Evolutionary conservation across 1,140 invertebrate genomes (phyloP).

Genomic region (Nephila pilipes): DNA sequence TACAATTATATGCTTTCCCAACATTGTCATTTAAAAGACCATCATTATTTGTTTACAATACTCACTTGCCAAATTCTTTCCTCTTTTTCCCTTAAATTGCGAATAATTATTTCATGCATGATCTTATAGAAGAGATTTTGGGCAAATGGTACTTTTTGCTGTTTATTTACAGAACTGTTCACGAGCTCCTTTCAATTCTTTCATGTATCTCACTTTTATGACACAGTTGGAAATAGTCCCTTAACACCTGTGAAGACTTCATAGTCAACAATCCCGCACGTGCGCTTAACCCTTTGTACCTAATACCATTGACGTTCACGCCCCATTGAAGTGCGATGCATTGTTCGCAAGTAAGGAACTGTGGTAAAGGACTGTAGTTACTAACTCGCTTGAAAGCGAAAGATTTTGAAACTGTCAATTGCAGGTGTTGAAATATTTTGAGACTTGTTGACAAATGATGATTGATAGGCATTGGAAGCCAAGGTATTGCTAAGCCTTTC

Average conservation of each 20-base stretch:
- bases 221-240: neutral
- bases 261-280: constrained; percentile 44
- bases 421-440: constrained; percentile 11
- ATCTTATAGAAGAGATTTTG: neutral
- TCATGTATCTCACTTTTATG: neutral
- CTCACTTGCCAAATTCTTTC: no score
- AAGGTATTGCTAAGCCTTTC: neutral
- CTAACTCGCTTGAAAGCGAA: neutral
- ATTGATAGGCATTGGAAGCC: neutral
- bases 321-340: constrained; percentile 21
- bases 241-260: neutral
- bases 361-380: constrained; percentile 23
- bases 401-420: neutral
- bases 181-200: no score
- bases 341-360: constrained; percentile 7
- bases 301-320: neutral
- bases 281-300: constrained; percentile 48
- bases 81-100: no score
- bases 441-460: neutral
- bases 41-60: no score
- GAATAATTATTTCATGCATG: no score
- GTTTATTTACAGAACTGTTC: neutral
- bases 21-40: no score
- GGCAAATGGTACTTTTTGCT: neutral
- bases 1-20: no score